A percentile compares a stretch with the other conserved stretches of the same genome.
These are phyloP conservation scores for Amblyornis subalaris DNA, from an alignment of 2,113 vertebrate genomes.

Conservation along the genomic window DNA sequence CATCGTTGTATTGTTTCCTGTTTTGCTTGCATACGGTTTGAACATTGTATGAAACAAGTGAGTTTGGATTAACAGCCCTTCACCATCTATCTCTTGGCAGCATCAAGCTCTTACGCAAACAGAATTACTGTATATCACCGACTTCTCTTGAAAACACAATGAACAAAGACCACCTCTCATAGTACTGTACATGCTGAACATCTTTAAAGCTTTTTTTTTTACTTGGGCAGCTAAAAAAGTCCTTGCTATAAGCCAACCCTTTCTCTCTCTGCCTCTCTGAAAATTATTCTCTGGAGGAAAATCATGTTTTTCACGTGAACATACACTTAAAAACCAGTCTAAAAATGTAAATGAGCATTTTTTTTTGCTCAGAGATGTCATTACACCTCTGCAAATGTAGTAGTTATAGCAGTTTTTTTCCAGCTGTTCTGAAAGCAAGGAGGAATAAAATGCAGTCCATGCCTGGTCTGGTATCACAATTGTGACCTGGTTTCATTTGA, in stretches of 20 bases:
- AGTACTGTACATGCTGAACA: not conserved
- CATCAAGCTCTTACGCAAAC: not conserved
- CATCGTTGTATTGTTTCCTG: not conserved
- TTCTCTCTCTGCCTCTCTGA: not conserved
- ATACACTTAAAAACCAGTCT: not conserved
- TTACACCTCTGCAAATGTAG: not conserved
- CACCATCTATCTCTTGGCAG: not conserved
- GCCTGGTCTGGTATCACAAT: not conserved
- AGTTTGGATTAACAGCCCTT: not conserved
- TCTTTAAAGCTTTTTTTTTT: not conserved
- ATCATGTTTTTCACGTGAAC: not conserved
- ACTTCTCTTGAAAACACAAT: not conserved
- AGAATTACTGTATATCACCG: not conserved
- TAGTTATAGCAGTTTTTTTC: accelerated
- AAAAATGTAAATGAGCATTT: not conserved
- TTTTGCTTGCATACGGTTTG: not conserved
- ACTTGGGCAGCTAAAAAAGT: not conserved
- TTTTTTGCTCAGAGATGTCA: not conserved
- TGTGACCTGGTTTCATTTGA: not conserved
- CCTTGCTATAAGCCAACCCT: not conserved
- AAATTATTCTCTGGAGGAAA: not conserved
- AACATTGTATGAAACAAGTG: not conserved
- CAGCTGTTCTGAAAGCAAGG: not conserved
- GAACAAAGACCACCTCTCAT: not conserved
- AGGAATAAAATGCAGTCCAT: not conserved